Conservation (phyloP, 2,113 vertebrate genomes). For the Fukomys damarensis region DNA sequence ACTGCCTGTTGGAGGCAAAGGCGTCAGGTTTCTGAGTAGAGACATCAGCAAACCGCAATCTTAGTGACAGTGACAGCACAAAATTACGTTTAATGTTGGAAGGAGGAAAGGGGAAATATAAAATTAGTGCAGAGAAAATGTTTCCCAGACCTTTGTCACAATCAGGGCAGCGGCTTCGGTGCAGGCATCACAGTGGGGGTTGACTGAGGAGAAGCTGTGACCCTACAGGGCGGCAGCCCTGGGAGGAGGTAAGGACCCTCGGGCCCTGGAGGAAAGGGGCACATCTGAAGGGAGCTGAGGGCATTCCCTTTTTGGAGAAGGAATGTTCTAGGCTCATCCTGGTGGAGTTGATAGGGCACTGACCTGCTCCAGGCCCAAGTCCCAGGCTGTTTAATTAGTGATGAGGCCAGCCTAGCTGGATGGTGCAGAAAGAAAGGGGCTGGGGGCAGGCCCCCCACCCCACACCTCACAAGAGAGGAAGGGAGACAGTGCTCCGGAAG, state of each 20-base stretch:
- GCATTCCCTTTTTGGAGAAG: constrained; percentile 7
- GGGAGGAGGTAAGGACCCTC: not conserved
- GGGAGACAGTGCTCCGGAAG: not conserved
- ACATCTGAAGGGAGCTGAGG: not conserved
- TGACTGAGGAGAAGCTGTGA: not conserved
- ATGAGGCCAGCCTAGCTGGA: constrained; percentile 53
- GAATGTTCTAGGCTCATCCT: not conserved
- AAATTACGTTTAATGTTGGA: constrained; percentile 83
- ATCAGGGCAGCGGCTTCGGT: constrained; percentile 58
- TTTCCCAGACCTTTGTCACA: constrained; percentile 79
- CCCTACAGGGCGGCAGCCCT: rapidly evolving
- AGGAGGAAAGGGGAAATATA: constrained; percentile 80
- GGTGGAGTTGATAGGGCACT: constrained; percentile 36
- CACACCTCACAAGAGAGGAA: not conserved
- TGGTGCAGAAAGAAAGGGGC: not conserved
- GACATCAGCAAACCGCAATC: constrained; percentile 83
- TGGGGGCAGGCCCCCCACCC: not conserved
- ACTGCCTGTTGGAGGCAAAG: constrained; percentile 78
- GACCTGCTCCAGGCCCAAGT: constrained; percentile 52
- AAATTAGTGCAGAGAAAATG: constrained; percentile 80
- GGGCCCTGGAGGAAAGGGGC: not conserved
- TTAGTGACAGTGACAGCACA: constrained; percentile 82
- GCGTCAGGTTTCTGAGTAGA: constrained; percentile 79
- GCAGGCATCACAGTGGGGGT: not conserved
- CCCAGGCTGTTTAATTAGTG: constrained; percentile 65